Base-by-base conservation (phyloP, 1,140 invertebrate species). In the Eurosta solidaginis region DNA sequence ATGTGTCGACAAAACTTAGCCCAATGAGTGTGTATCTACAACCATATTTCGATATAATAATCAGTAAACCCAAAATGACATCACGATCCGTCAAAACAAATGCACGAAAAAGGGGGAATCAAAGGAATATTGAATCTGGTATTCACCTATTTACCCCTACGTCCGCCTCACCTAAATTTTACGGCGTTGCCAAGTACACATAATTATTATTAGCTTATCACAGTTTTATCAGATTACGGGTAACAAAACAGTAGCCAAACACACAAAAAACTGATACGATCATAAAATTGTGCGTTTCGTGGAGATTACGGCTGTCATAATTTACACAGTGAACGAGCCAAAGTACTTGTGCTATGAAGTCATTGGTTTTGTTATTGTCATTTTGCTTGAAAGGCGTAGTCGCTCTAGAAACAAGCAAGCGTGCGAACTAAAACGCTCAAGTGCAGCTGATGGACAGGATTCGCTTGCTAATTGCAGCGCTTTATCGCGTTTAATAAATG, bases 361-460 rank as follows among this genome's bases (percentile, higher is more conserved):
- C 3, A 1, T 36, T 29, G 27, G 12, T 25, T 29, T 14, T 27
- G 45, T 74, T 25, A 45, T 27, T 75, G 47, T 47, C 47, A 45
- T 75, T 20, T 50, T 50, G 12, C 27, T 75, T 75, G 74, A 40
- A 7, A 17, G 20, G 49, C 49, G 27, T 47, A 27, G 40, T 22
- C 44, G 42, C 25, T 45, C 27, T 74, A 29, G 44, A 45, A 29
- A 17, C 17, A 17, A 45, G 22, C 73, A 59, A 79, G 80, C 83
- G 81, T 85, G 84, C 77, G 84, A 85, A 78, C 50, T 33, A 22
- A 40, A 59, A 77, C 36, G 42, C 49, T 82, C 76, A 50, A 47
- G 40, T 42, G 76, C 84, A 85, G 79, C 63, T 85, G 84, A 44
- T 73, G 9, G 36, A 49, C 68, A 44, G 75, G 75, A 76, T 76